Evolutionary conservation across 2,888 invertebrate species (phyloP).

Genomic region (Nezara viridula): DNA sequence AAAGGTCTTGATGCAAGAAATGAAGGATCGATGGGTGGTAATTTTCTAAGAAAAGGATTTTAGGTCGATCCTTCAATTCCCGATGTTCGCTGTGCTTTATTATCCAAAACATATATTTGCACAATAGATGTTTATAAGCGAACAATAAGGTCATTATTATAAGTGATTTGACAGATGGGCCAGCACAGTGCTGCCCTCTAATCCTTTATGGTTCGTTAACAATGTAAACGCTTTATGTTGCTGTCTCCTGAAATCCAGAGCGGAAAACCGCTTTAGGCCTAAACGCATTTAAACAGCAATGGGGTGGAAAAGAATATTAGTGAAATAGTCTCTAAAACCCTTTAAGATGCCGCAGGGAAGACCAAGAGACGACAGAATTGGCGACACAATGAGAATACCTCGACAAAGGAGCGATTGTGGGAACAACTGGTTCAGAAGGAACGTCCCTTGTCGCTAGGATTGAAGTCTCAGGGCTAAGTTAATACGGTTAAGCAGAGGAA

Average conservation of each 20-base stretch:
- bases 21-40: no score
- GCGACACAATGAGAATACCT: neutral
- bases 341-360: neutral
- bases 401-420: conserved; percentile 1
- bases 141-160: conserved; percentile 23
- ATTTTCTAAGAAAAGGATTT: no score
- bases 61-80: no score
- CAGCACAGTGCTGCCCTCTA: neutral
- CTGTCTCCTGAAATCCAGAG: neutral
- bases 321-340: neutral
- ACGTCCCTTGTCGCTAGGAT: neutral
- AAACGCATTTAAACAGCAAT: conserved; percentile 22
- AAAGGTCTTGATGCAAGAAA: no score
- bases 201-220: conserved; percentile 11
- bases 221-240: neutral
- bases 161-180: neutral
- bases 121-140: neutral
- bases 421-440: conserved; percentile 3
- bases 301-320: conserved; percentile 25
- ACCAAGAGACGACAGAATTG: neutral
- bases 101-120: neutral
- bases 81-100: no score
- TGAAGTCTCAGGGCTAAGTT: neutral
- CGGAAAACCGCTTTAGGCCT: conserved; percentile 12
- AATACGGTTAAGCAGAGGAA: neutral